Evolutionary conservation across 2,888 invertebrate genomes (phyloP).

Genomic region (Axea sp.): DNA sequence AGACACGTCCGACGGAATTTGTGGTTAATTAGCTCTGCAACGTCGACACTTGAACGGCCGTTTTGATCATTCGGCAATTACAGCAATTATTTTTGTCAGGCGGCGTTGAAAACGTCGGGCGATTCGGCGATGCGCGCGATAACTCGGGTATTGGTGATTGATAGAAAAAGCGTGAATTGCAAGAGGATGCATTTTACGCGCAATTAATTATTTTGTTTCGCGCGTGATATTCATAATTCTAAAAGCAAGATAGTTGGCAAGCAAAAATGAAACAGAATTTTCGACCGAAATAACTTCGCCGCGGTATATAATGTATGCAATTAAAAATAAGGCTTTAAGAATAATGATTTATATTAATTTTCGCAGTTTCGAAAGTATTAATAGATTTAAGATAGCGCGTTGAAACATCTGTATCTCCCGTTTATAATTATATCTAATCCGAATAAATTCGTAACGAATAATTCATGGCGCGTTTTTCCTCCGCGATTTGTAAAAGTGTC

Average conservation of each 20-base stretch:
- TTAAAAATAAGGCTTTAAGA: conserved; percentile 50
- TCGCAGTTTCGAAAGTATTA: conserved; percentile 30
- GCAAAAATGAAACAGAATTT: conserved; percentile 58
- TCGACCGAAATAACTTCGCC: conserved; percentile 48
- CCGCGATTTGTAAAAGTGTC: no score
- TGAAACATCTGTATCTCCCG: no score
- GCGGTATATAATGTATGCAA: conserved; percentile 39
- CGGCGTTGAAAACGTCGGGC: no score
- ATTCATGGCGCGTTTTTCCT: no score
- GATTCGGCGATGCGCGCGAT: no score
- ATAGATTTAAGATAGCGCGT: conserved; percentile 17
- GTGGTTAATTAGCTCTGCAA: conserved; percentile 21
- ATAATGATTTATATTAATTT: conserved; percentile 53
- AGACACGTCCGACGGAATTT: conserved; percentile 6
- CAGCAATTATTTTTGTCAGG: no score
- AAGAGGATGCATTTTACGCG: conserved; percentile 12
- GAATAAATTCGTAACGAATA: no score
- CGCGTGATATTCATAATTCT: conserved; percentile 55
- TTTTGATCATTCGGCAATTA: no score
- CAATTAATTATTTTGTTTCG: conserved; percentile 56
- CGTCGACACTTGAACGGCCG: no score
- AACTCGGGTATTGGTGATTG: no score
- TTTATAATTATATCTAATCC: no score
- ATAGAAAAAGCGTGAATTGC: conserved; percentile 15
- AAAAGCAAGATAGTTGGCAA: conserved; percentile 53